These are phyloP conservation scores for Idaea straminata DNA, from an alignment of 2,888 invertebrate species.

Conservation along the genomic window DNA sequence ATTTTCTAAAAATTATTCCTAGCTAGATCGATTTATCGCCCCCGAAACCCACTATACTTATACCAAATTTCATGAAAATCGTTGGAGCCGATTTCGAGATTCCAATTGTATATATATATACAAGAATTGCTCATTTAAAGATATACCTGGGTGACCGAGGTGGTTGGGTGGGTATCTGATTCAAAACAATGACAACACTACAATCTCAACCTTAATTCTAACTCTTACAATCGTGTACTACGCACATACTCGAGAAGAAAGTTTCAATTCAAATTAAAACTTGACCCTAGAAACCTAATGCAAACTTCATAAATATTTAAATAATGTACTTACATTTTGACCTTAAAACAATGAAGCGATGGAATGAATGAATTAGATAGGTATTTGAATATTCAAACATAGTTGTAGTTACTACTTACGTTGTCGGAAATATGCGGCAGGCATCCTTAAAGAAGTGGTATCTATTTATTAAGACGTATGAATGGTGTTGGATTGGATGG, in stretches of 20 bases:
- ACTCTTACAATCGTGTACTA: not conserved
- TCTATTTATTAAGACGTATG: not conserved
- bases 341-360: conserved; percentile 8
- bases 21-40: no score
- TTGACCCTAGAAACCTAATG: conserved; percentile 9
- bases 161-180: no score
- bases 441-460: not conserved
- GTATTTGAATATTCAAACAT: conserved; percentile 19
- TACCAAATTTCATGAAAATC: no score
- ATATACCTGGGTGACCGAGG: no score
- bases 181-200: not conserved
- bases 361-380: conserved; percentile 10
- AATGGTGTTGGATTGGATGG: not conserved
- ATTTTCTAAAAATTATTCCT: no score
- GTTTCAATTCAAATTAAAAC: conserved; percentile 4
- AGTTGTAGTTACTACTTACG: not conserved
- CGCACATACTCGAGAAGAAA: not conserved
- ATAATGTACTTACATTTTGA: conserved; percentile 2
- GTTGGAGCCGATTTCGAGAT: no score
- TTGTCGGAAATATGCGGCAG: not conserved
- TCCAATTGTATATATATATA: no score
- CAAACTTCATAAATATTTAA: conserved; percentile 15
- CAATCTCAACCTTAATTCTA: not conserved
- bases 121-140: no score
- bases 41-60: no score